These are phyloP conservation scores for Pyrrhosoma nymphula DNA, from an alignment of 2,888 invertebrate genomes.

Conservation along the genomic window DNA sequence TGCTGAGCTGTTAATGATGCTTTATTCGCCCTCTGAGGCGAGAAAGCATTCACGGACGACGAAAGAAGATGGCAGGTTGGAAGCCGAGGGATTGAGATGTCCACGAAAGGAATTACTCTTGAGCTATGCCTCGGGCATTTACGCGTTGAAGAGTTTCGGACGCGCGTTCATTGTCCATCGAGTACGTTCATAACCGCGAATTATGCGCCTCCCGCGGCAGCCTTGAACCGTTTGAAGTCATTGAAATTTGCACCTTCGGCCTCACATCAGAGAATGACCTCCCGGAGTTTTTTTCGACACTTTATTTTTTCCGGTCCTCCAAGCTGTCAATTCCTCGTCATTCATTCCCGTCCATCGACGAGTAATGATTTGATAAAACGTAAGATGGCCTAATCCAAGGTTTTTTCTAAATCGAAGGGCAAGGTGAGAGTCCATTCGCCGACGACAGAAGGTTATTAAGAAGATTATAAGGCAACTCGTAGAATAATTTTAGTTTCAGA, in stretches of 20 bases:
- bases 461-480: too few relatives aligned
- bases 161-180: neutral
- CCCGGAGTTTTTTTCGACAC: neutral
- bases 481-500: too few relatives aligned
- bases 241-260: neutral
- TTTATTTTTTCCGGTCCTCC: neutral
- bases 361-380: neutral
- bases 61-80: neutral
- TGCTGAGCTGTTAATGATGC: neutral
- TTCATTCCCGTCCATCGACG: neutral
- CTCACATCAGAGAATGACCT: neutral
- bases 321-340: neutral
- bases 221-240: neutral
- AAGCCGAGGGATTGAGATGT: neutral
- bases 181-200: neutral
- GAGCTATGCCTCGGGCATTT: neutral
- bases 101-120: neutral
- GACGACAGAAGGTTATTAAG: too few relatives aligned
- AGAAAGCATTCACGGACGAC: neutral
- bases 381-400: neutral
- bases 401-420: neutral
- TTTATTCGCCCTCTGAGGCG: neutral
- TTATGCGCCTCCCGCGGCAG: neutral
- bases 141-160: neutral
- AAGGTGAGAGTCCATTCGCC: neutral